Evolutionary conservation across 2,888 invertebrate species (phyloP).

Genomic region (Geotrupes spiniger): DNA sequence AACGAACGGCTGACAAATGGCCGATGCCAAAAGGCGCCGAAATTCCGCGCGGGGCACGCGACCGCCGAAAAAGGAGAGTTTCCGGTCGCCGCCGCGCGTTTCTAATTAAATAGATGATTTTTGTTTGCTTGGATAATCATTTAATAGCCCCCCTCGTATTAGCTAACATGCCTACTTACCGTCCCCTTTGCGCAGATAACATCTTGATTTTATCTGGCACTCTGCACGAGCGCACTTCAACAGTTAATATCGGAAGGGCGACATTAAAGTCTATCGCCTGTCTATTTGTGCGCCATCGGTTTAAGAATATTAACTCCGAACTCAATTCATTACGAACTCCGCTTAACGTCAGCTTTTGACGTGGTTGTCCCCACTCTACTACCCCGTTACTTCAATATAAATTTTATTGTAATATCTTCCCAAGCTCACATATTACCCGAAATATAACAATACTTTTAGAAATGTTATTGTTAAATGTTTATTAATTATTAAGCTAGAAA

Average conservation of each 20-base stretch:
- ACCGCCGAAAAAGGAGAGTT: slow-evolving; percentile 44
- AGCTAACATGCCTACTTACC: slow-evolving; percentile 49
- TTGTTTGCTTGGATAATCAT: slow-evolving; percentile 54
- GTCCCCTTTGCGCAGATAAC: slow-evolving; percentile 40
- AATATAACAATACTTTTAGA: too few species aligned
- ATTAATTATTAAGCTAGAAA: too few species aligned
- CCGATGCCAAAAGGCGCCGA: not conserved
- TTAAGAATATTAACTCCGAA: too few species aligned
- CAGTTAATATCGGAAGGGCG: not conserved
- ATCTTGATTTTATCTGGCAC: slow-evolving; percentile 31
- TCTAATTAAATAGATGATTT: slow-evolving; percentile 54
- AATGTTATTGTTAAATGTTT: too few species aligned
- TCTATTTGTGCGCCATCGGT: too few species aligned
- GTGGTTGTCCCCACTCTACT: not conserved
- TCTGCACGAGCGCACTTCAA: slow-evolving; percentile 29
- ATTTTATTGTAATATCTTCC: too few species aligned
- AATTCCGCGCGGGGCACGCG: slow-evolving; percentile 33
- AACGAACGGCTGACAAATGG: not conserved
- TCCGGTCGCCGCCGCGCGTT: slow-evolving; percentile 45
- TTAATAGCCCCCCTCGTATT: slow-evolving; percentile 51
- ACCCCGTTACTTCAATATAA: too few species aligned
- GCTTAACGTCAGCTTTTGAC: too few species aligned
- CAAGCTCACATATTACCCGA: too few species aligned
- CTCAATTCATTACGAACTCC: too few species aligned
- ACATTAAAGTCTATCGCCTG: too few species aligned